phyloP scores from a whole-genome alignment of 2,797 vertebrate genomes.

The Oreochromis mossambicus region DNA sequence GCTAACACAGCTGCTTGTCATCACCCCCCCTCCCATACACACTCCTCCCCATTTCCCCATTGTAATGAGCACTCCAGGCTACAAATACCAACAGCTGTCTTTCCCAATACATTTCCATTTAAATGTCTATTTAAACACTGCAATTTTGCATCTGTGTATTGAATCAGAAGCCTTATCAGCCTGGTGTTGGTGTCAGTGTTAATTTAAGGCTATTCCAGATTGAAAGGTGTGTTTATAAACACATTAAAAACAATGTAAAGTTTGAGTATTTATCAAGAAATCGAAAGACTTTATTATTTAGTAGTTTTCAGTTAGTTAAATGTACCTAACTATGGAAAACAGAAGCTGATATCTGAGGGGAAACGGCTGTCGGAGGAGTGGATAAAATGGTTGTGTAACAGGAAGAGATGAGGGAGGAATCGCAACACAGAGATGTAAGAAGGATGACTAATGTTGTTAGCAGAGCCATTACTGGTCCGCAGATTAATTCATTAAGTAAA shows the following conservation, averaged over 20 bases:
- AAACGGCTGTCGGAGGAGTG: neutral
- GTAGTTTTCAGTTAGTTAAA: neutral
- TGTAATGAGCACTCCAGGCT: constrained; percentile 87
- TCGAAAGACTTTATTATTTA: neutral
- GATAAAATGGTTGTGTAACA: constrained; percentile 15
- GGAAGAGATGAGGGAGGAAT: constrained; percentile 4
- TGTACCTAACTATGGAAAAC: fast-evolving
- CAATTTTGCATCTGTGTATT: constrained; percentile 68
- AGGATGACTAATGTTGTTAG: constrained; percentile 77
- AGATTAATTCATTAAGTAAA: constrained; percentile 81
- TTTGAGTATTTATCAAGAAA: neutral
- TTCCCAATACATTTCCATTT: constrained; percentile 73
- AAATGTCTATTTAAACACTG: constrained; percentile 70
- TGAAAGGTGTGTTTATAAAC: constrained; percentile 33
- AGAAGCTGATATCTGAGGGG: neutral
- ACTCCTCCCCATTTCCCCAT: constrained; percentile 83
- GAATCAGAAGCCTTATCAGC: constrained; percentile 26
- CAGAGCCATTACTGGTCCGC: constrained; percentile 67
- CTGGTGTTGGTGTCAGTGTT: constrained; percentile 26
- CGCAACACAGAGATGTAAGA: constrained; percentile 41
- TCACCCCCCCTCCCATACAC: constrained; percentile 36
- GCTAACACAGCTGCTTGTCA: constrained; percentile 88
- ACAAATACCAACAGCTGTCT: constrained; percentile 79
- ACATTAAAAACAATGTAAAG: neutral
- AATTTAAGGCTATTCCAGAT: constrained; percentile 17